Base-by-base conservation (phyloP, 1,140 invertebrate species). In the Ceratosolen solmsi region DNA sequence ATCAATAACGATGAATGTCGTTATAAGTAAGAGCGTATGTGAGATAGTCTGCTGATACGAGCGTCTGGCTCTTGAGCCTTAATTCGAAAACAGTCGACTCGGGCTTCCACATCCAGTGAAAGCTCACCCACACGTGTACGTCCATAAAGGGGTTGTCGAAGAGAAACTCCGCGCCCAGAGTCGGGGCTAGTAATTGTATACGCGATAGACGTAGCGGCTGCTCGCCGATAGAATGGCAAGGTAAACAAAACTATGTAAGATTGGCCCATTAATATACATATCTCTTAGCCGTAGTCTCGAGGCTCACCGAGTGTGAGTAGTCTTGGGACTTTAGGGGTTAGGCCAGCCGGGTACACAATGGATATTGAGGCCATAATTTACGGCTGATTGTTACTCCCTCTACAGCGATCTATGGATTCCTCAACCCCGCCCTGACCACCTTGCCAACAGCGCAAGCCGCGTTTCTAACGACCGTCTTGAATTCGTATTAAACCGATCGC, bases 231-330 rank as follows among this genome's bases (percentile, higher is more conserved):
- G 90, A 91, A 92, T 91, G 89, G 90, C 90, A 92, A 92, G 90
- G 90, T 92, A 92, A 92, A 92, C 91, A 92, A 91, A 92, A 92
- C 91, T 92, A 92, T 91, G 91, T 92, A 92, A 92, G 91, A 92
- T 92, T 92, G 90, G 87, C 91, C 91, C 90, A 92, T 92, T 92
- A 91, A 92, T 92, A 91, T 92, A 92, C 91, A 92, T 92, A 92
- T 91, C 91, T 92, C 89, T 90, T 87, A 88, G 89, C 89, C 90
- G 89, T 17, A 73, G 68, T 82, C 73, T 76, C 63, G 25, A 20
- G 41, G 51, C 54, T 56, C 88, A 88, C 51, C 36, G 85, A 83
- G 87, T 87, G 86, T 91, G 91, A 85, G 91, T 92, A 89, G 88
- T 91, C 90, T 92, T 91, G 88, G 89, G 90, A 91, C 88, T 91